Evolutionary conservation across 2,113 vertebrate genomes (phyloP).

Genomic region (Nycticebus coucang): DNA sequence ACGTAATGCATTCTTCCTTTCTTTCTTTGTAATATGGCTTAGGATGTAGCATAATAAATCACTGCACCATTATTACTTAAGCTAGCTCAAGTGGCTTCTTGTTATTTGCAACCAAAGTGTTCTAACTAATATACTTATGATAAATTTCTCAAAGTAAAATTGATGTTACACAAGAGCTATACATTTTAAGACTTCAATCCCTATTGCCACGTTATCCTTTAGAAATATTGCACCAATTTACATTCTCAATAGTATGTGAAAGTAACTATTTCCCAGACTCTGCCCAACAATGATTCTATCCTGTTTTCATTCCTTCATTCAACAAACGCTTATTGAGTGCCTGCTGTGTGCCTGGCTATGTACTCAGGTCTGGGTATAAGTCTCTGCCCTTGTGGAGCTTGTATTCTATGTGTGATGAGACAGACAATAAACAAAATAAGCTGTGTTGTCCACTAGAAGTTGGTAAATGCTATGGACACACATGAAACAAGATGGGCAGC

Average conservation of each 20-base stretch:
- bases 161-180: background rate
- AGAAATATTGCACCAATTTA: background rate
- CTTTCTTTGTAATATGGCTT: background rate
- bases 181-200: background rate
- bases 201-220: background rate
- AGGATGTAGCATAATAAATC: background rate
- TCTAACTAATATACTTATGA: background rate
- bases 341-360: background rate
- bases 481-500: background rate
- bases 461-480: background rate
- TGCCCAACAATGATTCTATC: background rate
- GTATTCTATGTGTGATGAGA: background rate
- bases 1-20: background rate
- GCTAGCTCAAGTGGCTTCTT: background rate
- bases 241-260: background rate
- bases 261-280: background rate
- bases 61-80: background rate
- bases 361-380: background rate
- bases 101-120: background rate
- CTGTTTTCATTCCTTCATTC: background rate
- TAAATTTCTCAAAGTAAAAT: slow-evolving; percentile 31
- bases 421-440: background rate
- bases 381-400: background rate
- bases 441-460: background rate
- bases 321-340: background rate